Evolutionary conservation across 2,113 vertebrate genomes (phyloP).

Genomic region (Gymnorhina tibicen): DNA sequence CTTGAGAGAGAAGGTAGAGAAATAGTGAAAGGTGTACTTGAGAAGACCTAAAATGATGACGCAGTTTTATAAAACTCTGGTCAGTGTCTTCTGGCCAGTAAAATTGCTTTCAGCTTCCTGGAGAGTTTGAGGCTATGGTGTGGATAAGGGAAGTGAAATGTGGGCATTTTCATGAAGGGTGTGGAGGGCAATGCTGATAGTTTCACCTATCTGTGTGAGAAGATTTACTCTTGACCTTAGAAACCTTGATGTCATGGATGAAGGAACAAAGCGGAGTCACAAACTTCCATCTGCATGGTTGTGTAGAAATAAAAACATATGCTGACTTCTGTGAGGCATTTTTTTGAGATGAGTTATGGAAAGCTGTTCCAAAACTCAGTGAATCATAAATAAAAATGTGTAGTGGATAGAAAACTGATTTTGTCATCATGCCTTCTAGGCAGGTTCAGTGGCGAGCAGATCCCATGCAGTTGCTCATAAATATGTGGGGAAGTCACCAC

Average conservation of each 20-base stretch:
- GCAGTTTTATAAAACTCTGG: neutral
- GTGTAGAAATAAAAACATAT: neutral
- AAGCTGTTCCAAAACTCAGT: neutral
- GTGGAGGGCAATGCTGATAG: neutral
- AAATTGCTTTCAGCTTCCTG: neutral
- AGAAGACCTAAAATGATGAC: neutral
- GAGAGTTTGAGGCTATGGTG: neutral
- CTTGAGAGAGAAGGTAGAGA: neutral
- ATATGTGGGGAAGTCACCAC: neutral
- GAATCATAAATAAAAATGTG: neutral
- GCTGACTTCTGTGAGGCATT: neutral
- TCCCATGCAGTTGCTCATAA: neutral
- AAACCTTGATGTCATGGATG: neutral
- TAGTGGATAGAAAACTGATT: neutral
- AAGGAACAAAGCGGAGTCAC: neutral
- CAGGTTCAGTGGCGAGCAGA: neutral
- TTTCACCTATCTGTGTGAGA: neutral
- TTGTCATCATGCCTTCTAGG: neutral
- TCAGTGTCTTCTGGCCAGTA: neutral
- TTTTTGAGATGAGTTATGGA: neutral
- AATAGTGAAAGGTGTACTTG: neutral
- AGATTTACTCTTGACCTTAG: neutral
- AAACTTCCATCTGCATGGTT: neutral
- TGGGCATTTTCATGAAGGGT: neutral
- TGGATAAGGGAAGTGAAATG: neutral